Evolutionary conservation across 2,888 invertebrate species (phyloP).

Genomic region (Nymphalis polychloros): DNA sequence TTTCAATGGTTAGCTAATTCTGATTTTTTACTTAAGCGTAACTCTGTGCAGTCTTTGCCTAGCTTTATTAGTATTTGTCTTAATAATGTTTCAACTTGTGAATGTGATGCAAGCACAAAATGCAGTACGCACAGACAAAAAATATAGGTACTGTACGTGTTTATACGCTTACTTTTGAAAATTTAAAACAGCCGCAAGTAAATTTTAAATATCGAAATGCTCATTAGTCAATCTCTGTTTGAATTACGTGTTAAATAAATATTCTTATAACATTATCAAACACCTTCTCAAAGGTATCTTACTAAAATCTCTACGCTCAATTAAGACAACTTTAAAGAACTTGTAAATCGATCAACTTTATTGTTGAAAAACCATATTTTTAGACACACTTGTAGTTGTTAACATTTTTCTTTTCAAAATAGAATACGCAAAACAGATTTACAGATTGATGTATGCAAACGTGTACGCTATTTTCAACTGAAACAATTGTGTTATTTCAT

Average conservation of each 20-base stretch:
- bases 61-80: background rate
- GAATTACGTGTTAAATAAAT: conserved; percentile 54
- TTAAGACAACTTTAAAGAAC: conserved; percentile 48
- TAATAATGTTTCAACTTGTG: too few species aligned
- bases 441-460: conserved; percentile 55
- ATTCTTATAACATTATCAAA: conserved; percentile 53
- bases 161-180: conserved; percentile 24
- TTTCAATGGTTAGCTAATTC: conserved; percentile 20
- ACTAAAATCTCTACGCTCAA: conserved; percentile 62
- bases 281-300: conserved; percentile 46
- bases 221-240: conserved; percentile 65
- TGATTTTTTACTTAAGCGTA: conserved; percentile 15
- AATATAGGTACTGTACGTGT: conserved; percentile 15
- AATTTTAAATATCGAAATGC: conserved; percentile 45
- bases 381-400: conserved; percentile 73
- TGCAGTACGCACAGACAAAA: conserved; percentile 27
- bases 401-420: conserved; percentile 56
- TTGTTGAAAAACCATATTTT: conserved; percentile 74
- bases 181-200: conserved; percentile 17
- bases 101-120: conserved; percentile 29
- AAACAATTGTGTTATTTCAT: conserved; percentile 50
- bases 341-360: conserved; percentile 57
- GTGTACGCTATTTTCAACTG: conserved; percentile 44
- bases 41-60: conserved; percentile 19
- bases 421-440: conserved; percentile 54